Evolutionary conservation across 2,797 vertebrate genomes (phyloP).

Genomic region (Helostoma temminkii): DNA sequence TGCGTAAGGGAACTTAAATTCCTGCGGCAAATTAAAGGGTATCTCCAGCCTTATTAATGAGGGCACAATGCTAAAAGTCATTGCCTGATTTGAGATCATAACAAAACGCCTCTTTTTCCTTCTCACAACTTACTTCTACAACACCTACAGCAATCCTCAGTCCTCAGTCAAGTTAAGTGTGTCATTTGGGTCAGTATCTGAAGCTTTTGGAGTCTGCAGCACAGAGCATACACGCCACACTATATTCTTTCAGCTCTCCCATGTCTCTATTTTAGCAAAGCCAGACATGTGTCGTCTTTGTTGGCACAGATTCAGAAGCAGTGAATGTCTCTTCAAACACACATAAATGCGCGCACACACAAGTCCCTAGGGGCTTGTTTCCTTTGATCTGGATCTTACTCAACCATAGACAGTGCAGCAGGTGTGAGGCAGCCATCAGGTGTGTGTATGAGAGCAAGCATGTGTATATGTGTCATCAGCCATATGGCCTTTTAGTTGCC

Average conservation of each 20-base stretch:
- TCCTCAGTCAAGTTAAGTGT: conserved; percentile 24
- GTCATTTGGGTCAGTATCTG: conserved; percentile 23
- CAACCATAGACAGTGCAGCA: conserved; percentile 80
- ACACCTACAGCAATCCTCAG: conserved; percentile 2
- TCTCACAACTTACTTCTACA: too few species aligned
- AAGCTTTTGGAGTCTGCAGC: conserved; percentile 25
- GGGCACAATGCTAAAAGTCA: conserved; percentile 69
- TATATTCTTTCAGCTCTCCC: conserved; percentile 34
- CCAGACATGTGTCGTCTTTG: conserved; percentile 71
- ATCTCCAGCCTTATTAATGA: conserved; percentile 31
- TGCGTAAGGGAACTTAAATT: conserved; percentile 55
- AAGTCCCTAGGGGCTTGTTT: conserved; percentile 60
- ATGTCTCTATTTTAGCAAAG: conserved; percentile 34
- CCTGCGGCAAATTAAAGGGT: conserved; percentile 38
- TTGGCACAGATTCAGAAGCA: conserved; percentile 65
- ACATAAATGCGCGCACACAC: conserved; percentile 52
- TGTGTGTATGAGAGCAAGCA: conserved; percentile 63
- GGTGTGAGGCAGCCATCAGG: conserved; percentile 88
- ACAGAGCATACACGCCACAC: conserved; percentile 7
- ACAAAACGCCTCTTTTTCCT: too few species aligned
- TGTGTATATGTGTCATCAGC: conserved; percentile 71
- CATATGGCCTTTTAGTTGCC: conserved; percentile 72
- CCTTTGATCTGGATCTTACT: conserved; percentile 79
- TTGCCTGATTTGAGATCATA: conserved; percentile 63
- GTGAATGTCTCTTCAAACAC: conserved; percentile 67